Evolutionary conservation across 30 jellyfish, hydroid and myxozoan species (phyloP), one percentile per base, ranked within the genome.

Genomic region (Mastigias papua): DNA sequence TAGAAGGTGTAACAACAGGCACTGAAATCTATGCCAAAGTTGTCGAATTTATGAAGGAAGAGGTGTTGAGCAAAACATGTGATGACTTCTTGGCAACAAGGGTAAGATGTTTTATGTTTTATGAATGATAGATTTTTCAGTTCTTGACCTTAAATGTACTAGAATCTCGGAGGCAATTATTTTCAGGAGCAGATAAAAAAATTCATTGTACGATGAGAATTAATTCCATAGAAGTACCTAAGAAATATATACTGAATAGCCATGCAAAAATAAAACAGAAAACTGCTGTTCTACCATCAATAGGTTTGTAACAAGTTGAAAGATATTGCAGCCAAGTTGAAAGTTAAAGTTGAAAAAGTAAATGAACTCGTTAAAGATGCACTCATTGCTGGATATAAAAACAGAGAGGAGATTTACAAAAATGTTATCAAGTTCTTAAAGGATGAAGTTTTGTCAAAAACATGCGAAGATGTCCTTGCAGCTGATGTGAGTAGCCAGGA

Each of bases 381-480:
- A 5, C 69, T 76, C 31, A 69, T 91, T 70, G 87, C 92, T 3
- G 96, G 90, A 34, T 85, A 65, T 64, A 60, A 71, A 23, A 84
- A 78, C 51, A 73, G 78, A 54, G 63, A 81, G 0, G 98, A 76
- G 21, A 84, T 78, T 65, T 74, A 71, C 63, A 35, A 76, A 28
- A 83, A 77, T 48, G 98, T 86, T 48, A 48, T 91, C 67, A 29
- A 34, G 23, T 77, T 84, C 81, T 7, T 84, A 76, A 91, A 63
- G 54, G 94, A 91, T 22, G 93, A 83, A 22, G 96, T 84, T 35
- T 77, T 75, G 28, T 71, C 93, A 58, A 84, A 37, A 17, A 83
- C 89, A 7, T 91, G 98, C 65, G 98, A 91, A 70, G 98, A 91
- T 84, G 69, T 91, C 35, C 86, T 91, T 48, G 73, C 88, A 17